A percentile compares a stretch with the other conserved stretches of the same genome.
Evolutionary conservation across 2,888 invertebrate species (phyloP).

Genomic region (Cosmia pyralina): DNA sequence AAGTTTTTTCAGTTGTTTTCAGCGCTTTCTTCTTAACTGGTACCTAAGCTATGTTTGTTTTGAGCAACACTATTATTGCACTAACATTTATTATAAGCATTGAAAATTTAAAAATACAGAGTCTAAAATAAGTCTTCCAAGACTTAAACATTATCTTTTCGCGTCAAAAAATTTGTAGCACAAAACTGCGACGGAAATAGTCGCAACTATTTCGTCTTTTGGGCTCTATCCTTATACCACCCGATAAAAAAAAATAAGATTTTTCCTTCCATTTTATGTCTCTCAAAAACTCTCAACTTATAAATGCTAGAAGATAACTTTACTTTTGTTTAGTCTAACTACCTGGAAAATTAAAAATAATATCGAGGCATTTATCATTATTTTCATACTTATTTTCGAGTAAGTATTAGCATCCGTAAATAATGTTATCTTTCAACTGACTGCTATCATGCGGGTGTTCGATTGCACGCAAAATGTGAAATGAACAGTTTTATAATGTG

Average conservation of each 20-base stretch:
- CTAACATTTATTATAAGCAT: not conserved
- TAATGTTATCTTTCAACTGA: slow-evolving; percentile 26
- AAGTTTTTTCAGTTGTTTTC: not conserved
- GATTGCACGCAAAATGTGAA: slow-evolving; percentile 40
- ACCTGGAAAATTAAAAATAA: not conserved
- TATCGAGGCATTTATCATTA: not conserved
- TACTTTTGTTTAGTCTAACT: not conserved
- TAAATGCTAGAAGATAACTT: not conserved
- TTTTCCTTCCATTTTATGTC: not conserved
- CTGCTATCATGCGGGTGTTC: slow-evolving; percentile 25
- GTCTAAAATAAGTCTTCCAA: slow-evolving; percentile 7
- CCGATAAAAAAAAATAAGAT: not conserved
- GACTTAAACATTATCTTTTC: slow-evolving; percentile 6
- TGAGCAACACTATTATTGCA: not conserved
- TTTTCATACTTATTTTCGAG: slow-evolving; percentile 3
- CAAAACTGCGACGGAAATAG: slow-evolving; percentile 28
- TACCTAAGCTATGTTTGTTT: not conserved
- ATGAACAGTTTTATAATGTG: slow-evolving; percentile 1
- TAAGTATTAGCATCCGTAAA: slow-evolving; percentile 22
- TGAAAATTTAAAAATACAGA: not conserved
- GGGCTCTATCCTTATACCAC: not conserved
- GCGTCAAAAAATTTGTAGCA: slow-evolving; percentile 18
- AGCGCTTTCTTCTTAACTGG: not conserved
- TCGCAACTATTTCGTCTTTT: not conserved
- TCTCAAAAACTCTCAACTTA: not conserved